Evolutionary conservation across 2,888 invertebrate genomes (phyloP).

Genomic region (Gerris lacustris): DNA sequence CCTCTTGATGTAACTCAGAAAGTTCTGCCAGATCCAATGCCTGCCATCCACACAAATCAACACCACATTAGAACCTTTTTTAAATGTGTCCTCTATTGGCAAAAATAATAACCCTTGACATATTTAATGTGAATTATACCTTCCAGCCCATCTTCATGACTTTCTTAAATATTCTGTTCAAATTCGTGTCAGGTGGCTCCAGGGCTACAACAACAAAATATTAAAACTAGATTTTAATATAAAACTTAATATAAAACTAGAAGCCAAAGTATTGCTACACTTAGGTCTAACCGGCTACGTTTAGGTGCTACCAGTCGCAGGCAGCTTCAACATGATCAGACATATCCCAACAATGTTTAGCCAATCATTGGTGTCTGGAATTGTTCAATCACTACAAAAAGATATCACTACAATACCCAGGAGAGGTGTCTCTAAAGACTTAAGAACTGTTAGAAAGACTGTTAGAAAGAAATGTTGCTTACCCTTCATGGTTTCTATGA

Average conservation of each 20-base stretch:
- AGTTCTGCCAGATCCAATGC: constrained; percentile 18
- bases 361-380: too few relatives aligned
- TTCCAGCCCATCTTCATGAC: constrained; percentile 22
- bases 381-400: too few relatives aligned
- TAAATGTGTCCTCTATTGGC: neutral
- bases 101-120: neutral
- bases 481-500: constrained; percentile 25
- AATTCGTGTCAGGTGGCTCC: constrained; percentile 25
- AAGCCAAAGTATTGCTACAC: too few relatives aligned
- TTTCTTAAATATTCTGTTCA: constrained; percentile 22
- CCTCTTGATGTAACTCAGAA: constrained; percentile 23
- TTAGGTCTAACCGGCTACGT: too few relatives aligned
- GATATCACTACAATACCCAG: too few relatives aligned
- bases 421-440: too few relatives aligned
- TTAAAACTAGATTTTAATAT: too few relatives aligned
- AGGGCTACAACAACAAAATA: constrained; percentile 16
- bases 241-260: too few relatives aligned
- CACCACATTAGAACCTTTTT: neutral
- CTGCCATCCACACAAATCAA: constrained; percentile 13
- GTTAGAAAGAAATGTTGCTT: neutral
- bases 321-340: too few relatives aligned
- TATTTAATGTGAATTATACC: constrained; percentile 11
- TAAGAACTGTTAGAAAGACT: too few relatives aligned
- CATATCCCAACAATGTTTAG: too few relatives aligned
- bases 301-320: too few relatives aligned